Evolutionary conservation across 53 echinoderm and acorn worm species (phyloP), one percentile per base, ranked within the genome.

Genomic region (Arbacia lixula): DNA sequence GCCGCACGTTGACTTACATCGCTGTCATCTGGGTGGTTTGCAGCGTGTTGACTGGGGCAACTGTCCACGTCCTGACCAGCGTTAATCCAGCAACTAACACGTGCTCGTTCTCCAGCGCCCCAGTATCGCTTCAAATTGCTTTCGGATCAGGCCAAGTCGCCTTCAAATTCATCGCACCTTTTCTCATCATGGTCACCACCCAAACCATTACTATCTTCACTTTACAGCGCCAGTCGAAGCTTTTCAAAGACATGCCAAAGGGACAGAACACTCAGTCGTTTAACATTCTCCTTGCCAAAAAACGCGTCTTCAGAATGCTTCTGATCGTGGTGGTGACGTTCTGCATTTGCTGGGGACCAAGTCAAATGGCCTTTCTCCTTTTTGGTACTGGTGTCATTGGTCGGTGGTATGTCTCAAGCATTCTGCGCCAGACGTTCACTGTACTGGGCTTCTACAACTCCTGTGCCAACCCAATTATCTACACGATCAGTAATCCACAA

Each of bases 301-400:
- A 39, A 24, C 14, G 72, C 17, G 52, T 72, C 34, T 28, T 72
- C 36, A 12, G 32, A 14, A 49, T 72, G 52, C 31, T 72, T 5
- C 12, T 72, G 2, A n/a, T 50, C 25, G 72, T 72, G 17, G 31
- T 72, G 21, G 10, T 72, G 1, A 72, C 52, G 1, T 72, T 50
- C 51, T 27, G 46, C 41, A 51, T 91, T 20, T 91, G 92, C 54
- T 91, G 92, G 92, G 53, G 66, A 25, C 88, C 92, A 16, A 51
- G 29, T 27, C 50, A 72, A 19, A 49, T 29, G 31, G 41, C 50
- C n/a, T 72, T 34, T 51, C n/a, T 72, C 17, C 34, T 28, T 2
- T 72, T 41, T 6, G 50, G 36, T 19, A 17, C 36, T 3, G 28
- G 43, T 1, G 17, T 72, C 29, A 25, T 72, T 17, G 49, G 49